Evolutionary conservation across 2,113 vertebrate genomes (phyloP).

Genomic region (Charadrius vociferus): DNA sequence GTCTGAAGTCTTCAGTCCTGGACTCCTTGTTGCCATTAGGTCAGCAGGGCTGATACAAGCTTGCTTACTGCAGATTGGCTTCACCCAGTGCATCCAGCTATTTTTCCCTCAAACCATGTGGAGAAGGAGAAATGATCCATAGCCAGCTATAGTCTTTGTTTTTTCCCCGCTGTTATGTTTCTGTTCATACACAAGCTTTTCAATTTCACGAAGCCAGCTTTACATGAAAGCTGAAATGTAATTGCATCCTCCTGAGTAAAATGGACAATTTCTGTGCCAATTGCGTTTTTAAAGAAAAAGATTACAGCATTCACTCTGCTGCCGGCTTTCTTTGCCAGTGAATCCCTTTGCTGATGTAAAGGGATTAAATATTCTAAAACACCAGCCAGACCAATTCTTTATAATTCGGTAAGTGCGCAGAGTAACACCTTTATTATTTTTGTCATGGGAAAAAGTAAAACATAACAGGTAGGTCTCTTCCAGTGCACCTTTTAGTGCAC

Average conservation of each 20-base stretch:
- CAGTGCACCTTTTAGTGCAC: not conserved
- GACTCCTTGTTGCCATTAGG: not conserved
- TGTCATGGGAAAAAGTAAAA: not conserved
- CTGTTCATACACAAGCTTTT: conserved; percentile 19
- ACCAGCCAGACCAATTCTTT: not conserved
- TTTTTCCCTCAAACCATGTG: conserved; percentile 42
- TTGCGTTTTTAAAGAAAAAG: conserved; percentile 23
- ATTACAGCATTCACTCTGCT: conserved; percentile 17
- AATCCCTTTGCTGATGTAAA: conserved; percentile 18
- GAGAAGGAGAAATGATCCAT: conserved; percentile 43
- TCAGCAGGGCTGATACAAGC: not conserved
- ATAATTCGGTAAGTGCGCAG: not conserved
- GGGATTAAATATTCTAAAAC: conserved; percentile 34
- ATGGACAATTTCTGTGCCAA: conserved; percentile 51
- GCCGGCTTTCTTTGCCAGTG: not conserved
- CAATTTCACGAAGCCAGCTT: conserved; percentile 27
- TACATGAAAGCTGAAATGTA: conserved; percentile 56
- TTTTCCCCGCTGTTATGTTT: conserved; percentile 35
- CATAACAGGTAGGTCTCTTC: not conserved
- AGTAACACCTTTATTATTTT: conserved; percentile 2
- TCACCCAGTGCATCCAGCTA: not conserved
- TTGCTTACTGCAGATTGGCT: not conserved
- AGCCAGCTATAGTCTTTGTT: not conserved
- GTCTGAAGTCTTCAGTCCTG: not conserved
- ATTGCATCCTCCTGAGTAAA: conserved; percentile 52